Percentiles rank a stretch among this genome's conserved stretches.
Conservation (phyloP, 2,888 invertebrate genomes). For the Acleris cristana region DNA sequence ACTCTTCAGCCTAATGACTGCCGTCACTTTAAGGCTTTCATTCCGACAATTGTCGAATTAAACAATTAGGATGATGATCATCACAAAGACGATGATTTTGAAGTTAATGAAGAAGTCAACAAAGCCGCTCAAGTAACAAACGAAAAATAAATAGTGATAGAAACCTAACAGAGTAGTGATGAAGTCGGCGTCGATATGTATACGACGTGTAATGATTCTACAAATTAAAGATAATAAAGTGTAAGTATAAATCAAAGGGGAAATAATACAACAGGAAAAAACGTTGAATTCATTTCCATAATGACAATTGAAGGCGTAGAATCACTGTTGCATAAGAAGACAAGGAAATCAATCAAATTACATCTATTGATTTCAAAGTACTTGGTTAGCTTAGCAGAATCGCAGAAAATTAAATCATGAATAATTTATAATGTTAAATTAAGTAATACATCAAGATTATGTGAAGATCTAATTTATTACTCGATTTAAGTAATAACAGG, state of each 20-base stretch:
- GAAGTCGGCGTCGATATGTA: slow-evolving; percentile 1
- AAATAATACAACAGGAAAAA: slow-evolving; percentile 27
- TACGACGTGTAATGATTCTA: neutral
- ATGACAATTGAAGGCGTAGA: slow-evolving; percentile 31
- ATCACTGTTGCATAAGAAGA: slow-evolving; percentile 29
- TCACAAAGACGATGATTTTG: slow-evolving; percentile 32
- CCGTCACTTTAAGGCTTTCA: slow-evolving; percentile 48
- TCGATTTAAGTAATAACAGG: slow-evolving; percentile 15
- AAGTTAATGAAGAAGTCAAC: slow-evolving; percentile 25
- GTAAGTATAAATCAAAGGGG: neutral
- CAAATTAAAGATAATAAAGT: neutral
- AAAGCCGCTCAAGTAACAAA: neutral
- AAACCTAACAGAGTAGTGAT: neutral
- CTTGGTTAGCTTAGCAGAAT: neutral
- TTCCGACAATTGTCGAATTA: slow-evolving; percentile 44
- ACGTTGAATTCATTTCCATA: slow-evolving; percentile 24
- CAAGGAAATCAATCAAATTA: slow-evolving; percentile 33
- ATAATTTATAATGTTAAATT: slow-evolving; percentile 23
- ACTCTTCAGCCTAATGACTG: slow-evolving; percentile 56
- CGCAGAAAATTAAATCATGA: slow-evolving; percentile 5
- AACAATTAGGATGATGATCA: slow-evolving; percentile 37
- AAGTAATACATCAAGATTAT: slow-evolving; percentile 17
- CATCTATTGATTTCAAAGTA: slow-evolving; percentile 10
- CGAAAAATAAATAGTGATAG: neutral
- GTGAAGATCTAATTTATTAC: slow-evolving; percentile 16